Base-by-base conservation (phyloP, 2,113 vertebrate genomes). In the Hylia prasina region DNA sequence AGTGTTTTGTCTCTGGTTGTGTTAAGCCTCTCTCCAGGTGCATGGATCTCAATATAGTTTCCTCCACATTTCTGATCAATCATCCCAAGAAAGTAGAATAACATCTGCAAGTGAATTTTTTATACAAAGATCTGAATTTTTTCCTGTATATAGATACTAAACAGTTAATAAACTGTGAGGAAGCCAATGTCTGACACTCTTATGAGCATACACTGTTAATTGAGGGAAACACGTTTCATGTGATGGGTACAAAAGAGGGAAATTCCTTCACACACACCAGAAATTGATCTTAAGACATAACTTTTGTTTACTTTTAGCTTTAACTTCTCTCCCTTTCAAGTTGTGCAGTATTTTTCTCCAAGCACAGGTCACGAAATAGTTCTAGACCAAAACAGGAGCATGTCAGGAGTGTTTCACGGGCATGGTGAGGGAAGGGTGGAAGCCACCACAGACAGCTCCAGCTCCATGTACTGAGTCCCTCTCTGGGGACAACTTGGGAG, bases 401-500 rank as follows among this genome's bases (percentile, higher is more conserved):
- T 7, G 16, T n/a, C 0, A 2, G 28, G 31, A 40, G 4, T 2
- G 25, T 37, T 68, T 11, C 2, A 5, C 2, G 11, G 23, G 2
- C 11, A 35, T 0, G 0, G 31, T 11, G 19, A 82, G 15, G 24
- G 24, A 33, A 84, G 20, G 11, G 7, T 39, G 8, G 11, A 20
- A 9, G 8, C 5, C 23, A 51, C 15, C 2, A 0, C 15, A 31
- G 22, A 15, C 4, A 25, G 14, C 4, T 53, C 24, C 2, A 44
- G 10, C 22, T 11, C 20, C 47, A 33, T 0, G 0, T 10, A 15
- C 18, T 0, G 0, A 4, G 13, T 22, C 22, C 6, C 20, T 64
- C 11, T 12, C 18, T 21, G 13, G 17, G 47, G 16, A 70, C 13
- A 27, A 23, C 20, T 13, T 22, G 54, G 66, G 16, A 73, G 22